These are phyloP conservation scores for Noturus placidus DNA, from an alignment of 2,113 vertebrate genomes.

Conservation along the genomic window DNA sequence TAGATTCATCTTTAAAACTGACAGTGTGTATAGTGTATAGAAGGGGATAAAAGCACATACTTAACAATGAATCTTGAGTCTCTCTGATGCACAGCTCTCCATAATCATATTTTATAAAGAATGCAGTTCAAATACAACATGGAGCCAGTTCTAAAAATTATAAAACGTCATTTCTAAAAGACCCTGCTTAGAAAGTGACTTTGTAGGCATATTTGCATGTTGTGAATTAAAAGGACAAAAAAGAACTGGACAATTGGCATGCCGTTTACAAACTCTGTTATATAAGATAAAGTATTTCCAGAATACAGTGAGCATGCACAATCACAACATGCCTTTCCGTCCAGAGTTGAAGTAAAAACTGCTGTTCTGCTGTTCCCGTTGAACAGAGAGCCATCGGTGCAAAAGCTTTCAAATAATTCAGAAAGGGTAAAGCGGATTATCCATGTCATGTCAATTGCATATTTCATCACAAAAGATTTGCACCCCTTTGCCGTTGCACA, in stretches of 20 bases:
- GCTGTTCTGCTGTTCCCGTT: neutral
- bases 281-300: neutral
- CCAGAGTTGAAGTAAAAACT: neutral
- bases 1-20: neutral
- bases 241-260: neutral
- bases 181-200: neutral
- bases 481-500: neutral
- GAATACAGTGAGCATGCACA: neutral
- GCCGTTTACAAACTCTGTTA: neutral
- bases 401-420: neutral
- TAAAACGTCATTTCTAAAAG: too few relatives aligned
- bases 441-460: neutral
- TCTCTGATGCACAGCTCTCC: neutral
- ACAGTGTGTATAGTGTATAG: neutral
- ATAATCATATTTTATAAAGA: neutral
- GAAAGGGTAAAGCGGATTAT: conserved; percentile 15
- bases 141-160: neutral
- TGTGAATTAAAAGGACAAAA: neutral
- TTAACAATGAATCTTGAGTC: neutral
- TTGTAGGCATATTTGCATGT: neutral
- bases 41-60: neutral
- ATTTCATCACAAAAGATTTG: neutral
- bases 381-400: neutral
- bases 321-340: neutral
- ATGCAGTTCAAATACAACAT: neutral